Conservation (phyloP, 2,797 vertebrate species). For the Sebastes hubbsi region DNA sequence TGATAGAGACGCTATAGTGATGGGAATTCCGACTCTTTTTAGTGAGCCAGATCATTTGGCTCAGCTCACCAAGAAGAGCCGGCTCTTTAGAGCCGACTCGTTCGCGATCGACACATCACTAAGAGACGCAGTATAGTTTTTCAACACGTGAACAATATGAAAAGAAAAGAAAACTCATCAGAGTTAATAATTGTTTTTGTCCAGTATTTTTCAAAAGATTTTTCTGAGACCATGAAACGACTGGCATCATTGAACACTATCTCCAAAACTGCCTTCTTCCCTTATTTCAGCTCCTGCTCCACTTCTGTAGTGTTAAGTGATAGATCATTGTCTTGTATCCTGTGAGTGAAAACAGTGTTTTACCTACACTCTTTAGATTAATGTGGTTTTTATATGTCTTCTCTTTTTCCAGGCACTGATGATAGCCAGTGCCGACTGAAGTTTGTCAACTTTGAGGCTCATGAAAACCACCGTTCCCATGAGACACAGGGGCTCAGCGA, state of each 20-base stretch:
- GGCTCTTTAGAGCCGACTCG: too few relatives aligned
- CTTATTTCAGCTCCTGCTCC: background rate
- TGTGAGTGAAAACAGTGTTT: background rate
- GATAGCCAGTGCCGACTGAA: slow-evolving; percentile 29
- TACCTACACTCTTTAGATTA: background rate
- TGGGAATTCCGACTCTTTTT: too few relatives aligned
- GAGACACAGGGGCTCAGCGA: slow-evolving; percentile 65
- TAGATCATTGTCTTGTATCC: background rate
- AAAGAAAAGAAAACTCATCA: background rate
- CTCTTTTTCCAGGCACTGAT: background rate
- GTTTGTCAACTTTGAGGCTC: slow-evolving; percentile 57
- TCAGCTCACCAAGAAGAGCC: too few relatives aligned
- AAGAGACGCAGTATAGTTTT: background rate
- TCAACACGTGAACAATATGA: background rate
- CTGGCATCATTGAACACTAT: background rate
- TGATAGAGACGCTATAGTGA: background rate
- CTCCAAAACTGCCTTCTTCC: background rate
- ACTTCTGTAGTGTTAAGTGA: background rate
- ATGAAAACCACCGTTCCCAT: slow-evolving; percentile 61
- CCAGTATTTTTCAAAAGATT: background rate
- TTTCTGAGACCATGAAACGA: background rate
- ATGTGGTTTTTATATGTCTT: background rate
- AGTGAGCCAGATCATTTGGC: too few relatives aligned
- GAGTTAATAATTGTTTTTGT: background rate
- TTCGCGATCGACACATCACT: too few relatives aligned